Evolutionary conservation across 2,888 invertebrate genomes (phyloP), one percentile per base, ranked within the genome.

Genomic region (Mermis nigrescens): DNA sequence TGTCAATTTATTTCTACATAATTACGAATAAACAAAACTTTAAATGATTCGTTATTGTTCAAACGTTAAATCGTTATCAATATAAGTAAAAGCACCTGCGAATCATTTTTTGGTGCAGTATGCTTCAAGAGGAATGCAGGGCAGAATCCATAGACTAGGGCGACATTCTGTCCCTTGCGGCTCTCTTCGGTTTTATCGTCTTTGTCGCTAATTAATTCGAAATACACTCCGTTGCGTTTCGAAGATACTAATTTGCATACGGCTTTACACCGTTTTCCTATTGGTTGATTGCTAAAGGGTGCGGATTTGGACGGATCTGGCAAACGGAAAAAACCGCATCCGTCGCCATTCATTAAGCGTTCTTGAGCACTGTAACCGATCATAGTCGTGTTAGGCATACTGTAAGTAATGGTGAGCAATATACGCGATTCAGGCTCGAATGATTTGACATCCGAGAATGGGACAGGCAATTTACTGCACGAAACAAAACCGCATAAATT

Each of bases 201-300:
- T 38, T 38, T 38, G 51, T 24, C 15, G 24, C 26, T 12, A 7
- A 19, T 12, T 29, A 54, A 54, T 54, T 54, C 28, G 22, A 54
- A 54, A 54, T 27, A 54, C 4, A 54, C 51, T 7, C 38, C 51
- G 51, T 22, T 48, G 12, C 51, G n/a, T 48, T 48, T 48, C 24
- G 12, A 4, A 24, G n/a, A n/a, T 19, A 38, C 38, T 12, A 38
- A 38, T 38, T 38, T 38, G 19, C 38, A 38, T 38, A 38, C 12
- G 38, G 38, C 38, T 38, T 38, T 38, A 38, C 38, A 38, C 7
- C 19, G 7, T 38, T 38, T 7, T 12, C 38, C 38, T 12, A 38
- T 19, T 48, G 12, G 19, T 12, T 19, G 24, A 7, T 24, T 24
- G 7, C 24, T 48, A 7, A 48, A 22, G n/a, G n/a, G n/a, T n/a